Conservation (phyloP, 1,140 invertebrate species). For the Oedothorax gibbosus region DNA sequence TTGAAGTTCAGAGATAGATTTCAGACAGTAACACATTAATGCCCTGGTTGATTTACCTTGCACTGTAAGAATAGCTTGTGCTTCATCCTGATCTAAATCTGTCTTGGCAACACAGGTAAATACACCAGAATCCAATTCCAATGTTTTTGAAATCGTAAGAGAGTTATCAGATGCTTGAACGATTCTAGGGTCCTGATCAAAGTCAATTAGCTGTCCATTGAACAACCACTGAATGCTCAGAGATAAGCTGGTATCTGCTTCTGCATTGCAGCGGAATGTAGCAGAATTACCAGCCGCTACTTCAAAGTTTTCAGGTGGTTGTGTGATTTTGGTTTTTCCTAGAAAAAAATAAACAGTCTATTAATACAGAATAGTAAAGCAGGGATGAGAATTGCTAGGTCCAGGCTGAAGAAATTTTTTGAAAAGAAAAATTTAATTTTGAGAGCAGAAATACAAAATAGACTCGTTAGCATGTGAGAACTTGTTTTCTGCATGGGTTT, state of each 20-base stretch:
- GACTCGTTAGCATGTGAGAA: too few species aligned
- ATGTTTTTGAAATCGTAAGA: constrained; percentile 92
- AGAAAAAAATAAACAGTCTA: neutral
- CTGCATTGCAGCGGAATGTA: constrained; percentile 93
- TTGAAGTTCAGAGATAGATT: neutral
- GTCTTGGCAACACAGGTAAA: constrained; percentile 96
- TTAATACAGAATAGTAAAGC: too few species aligned
- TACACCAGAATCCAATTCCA: constrained; percentile 91
- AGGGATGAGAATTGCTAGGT: too few species aligned
- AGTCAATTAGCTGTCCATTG: constrained; percentile 60
- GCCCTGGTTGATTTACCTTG: constrained; percentile 71
- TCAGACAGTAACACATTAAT: neutral
- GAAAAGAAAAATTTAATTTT: too few species aligned
- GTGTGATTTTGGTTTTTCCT: constrained; percentile 83
- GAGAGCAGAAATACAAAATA: too few species aligned
- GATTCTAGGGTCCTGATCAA: constrained; percentile 62
- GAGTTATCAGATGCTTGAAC: constrained; percentile 81
- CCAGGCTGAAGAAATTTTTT: too few species aligned
- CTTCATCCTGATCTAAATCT: constrained; percentile 83
- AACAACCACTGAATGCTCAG: constrained; percentile 75
- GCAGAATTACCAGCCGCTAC: constrained; percentile 87
- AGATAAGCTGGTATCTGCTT: constrained; percentile 82
- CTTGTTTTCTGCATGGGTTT: too few species aligned
- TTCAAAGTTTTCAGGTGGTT: constrained; percentile 89
- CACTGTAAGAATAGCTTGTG: constrained; percentile 89